Conservation (phyloP, 2,113 vertebrate species). For the Ochotona curzoniae region DNA sequence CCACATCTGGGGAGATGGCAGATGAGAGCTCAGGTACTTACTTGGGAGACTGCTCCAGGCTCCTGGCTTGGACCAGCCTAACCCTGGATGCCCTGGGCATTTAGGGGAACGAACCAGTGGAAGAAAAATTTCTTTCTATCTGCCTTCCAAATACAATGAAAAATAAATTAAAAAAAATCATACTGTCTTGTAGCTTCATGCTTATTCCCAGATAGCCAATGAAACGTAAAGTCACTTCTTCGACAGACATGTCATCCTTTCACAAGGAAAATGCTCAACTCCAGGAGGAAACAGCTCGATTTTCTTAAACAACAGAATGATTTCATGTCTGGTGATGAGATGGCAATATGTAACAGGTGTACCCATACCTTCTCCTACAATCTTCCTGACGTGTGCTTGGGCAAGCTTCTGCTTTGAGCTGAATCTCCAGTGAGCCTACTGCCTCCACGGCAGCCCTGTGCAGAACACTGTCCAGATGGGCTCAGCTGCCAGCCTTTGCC, state of each 20-base stretch:
- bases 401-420: background rate
- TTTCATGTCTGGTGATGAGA: background rate
- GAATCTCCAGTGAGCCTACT: background rate
- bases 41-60: no score
- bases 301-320: background rate
- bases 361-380: background rate
- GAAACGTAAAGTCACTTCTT: background rate
- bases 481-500: background rate
- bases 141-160: no score
- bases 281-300: background rate
- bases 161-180: no score
- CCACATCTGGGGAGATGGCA: no score
- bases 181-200: background rate
- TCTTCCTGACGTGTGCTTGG: background rate
- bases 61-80: no score
- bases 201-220: background rate
- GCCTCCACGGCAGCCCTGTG: background rate
- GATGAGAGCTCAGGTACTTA: no score
- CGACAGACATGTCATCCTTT: background rate
- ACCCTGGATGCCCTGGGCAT: no score
- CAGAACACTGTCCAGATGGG: background rate
- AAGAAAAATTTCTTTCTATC: no score
- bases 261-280: background rate
- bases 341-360: background rate
- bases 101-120: no score